Percentiles rank a stretch among this genome's conserved stretches.
Evolutionary conservation across 1,140 invertebrate genomes (phyloP).

Genomic region (Drosophila pallidifrons): DNA sequence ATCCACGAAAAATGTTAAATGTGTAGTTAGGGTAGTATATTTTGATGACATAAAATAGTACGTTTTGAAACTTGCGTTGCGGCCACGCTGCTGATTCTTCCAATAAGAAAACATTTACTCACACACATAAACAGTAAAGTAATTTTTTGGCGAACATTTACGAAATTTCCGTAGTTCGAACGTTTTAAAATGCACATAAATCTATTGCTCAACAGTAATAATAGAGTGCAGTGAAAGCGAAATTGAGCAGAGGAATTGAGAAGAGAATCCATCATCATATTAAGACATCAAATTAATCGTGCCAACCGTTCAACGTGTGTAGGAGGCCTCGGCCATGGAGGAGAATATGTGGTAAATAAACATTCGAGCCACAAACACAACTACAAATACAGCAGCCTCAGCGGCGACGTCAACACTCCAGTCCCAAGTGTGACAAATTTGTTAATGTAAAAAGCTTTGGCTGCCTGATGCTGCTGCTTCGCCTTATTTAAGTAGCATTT

Average conservation of each 20-base stretch:
- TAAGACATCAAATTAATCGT: neutral
- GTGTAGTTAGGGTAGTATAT: neutral
- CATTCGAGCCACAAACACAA: conserved; percentile 35
- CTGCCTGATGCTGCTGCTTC: conserved; percentile 1
- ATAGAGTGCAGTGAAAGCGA: conserved; percentile 39
- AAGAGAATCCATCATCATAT: conserved; percentile 4
- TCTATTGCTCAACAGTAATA: conserved; percentile 9
- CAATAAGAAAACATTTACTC: conserved; percentile 52
- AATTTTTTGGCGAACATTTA: conserved; percentile 39
- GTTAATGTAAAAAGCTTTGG: conserved; percentile 26
- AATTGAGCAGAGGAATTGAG: conserved; percentile 10
- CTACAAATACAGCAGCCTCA: conserved; percentile 32
- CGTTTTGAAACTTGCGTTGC: neutral
- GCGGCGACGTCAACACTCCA: conserved; percentile 19
- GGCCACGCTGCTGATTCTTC: conserved; percentile 8
- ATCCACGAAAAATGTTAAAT: too few species aligned
- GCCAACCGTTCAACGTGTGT: conserved; percentile 18
- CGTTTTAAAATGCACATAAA: conserved; percentile 34
- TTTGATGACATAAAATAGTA: neutral
- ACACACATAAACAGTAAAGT: conserved; percentile 27
- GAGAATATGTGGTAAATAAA: conserved; percentile 84
- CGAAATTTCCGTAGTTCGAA: conserved; percentile 26
- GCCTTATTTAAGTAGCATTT: conserved; percentile 11
- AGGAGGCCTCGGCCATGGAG: conserved; percentile 63
- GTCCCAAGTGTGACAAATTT: conserved; percentile 6